Conservation (phyloP, 2,797 vertebrate species). For the Chelon auratus region DNA sequence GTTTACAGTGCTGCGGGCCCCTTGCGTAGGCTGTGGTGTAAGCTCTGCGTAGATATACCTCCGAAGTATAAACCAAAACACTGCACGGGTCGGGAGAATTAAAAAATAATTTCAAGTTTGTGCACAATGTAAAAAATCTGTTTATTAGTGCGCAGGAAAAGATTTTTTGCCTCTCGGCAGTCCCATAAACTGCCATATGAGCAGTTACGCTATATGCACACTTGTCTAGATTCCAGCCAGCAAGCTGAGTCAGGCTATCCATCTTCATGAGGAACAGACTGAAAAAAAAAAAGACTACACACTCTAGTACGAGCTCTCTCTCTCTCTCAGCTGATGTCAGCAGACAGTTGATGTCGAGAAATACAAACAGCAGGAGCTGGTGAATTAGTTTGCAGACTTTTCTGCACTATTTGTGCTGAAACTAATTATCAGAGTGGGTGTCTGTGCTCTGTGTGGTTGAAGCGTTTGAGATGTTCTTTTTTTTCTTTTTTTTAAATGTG, state of each 20-base stretch:
- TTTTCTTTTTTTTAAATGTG: conserved; percentile 5
- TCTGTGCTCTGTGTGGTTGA: not conserved
- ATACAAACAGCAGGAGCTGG: conserved; percentile 17
- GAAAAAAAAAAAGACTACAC: conserved; percentile 3
- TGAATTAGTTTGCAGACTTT: conserved; percentile 28
- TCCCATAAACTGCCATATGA: not conserved
- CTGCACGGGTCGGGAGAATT: not conserved
- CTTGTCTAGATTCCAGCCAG: not conserved
- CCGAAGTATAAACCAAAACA: too few relatives aligned
- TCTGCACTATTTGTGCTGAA: conserved; percentile 9
- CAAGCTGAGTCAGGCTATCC: not conserved
- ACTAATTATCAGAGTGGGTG: conserved; percentile 11
- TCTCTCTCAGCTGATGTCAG: conserved; percentile 16
- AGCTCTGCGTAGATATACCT: too few relatives aligned
- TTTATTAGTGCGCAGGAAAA: too few relatives aligned
- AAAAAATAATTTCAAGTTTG: not conserved
- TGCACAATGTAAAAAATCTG: not conserved
- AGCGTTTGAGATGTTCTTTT: not conserved
- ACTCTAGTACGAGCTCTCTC: not conserved
- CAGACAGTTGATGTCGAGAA: conserved; percentile 22
- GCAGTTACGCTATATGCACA: not conserved
- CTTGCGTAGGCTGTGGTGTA: too few relatives aligned
- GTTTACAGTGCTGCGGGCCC: too few relatives aligned
- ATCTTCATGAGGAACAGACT: not conserved
- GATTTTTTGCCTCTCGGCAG: not conserved